Evolutionary conservation across 1,140 invertebrate genomes (phyloP).

Genomic region (Ectropis grisescens): DNA sequence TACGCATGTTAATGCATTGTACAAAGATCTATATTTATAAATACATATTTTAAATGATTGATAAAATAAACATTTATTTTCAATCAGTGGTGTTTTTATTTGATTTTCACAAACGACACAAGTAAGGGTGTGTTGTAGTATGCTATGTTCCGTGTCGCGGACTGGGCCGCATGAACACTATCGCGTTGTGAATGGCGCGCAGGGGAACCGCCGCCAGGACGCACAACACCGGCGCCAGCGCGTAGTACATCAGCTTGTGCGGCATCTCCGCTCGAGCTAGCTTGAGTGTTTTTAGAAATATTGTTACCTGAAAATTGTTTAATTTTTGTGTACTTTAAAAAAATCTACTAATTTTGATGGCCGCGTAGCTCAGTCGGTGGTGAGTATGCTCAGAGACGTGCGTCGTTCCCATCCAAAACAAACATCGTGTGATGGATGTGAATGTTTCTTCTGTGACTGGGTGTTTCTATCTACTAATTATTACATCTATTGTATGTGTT

Average conservation of each 20-base stretch:
- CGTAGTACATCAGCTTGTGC: slow-evolving; percentile 14
- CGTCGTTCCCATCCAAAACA: too few species aligned
- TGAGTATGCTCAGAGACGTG: too few species aligned
- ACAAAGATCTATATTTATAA: slow-evolving; percentile 68
- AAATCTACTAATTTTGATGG: too few species aligned
- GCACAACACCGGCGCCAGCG: slow-evolving; percentile 19
- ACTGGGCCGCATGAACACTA: slow-evolving; percentile 14
- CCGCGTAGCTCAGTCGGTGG: too few species aligned
- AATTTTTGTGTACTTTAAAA: too few species aligned
- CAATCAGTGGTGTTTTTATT: slow-evolving; percentile 24
- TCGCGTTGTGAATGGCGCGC: slow-evolving; percentile 29
- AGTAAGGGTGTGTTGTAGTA: too few species aligned
- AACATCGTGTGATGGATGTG: too few species aligned
- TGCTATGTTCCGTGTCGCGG: slow-evolving; percentile 4
- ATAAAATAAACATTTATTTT: slow-evolving; percentile 68
- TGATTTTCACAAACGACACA: too few species aligned
- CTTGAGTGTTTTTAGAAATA: slow-evolving; percentile 22
- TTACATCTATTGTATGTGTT: too few species aligned
- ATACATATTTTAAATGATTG: slow-evolving; percentile 67
- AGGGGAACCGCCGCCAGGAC: slow-evolving; percentile 27
- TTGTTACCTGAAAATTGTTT: slow-evolving; percentile 21
- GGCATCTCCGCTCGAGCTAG: slow-evolving; percentile 30
- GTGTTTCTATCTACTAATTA: too few species aligned
- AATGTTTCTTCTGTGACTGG: too few species aligned
- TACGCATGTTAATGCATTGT: slow-evolving; percentile 55